These are phyloP conservation scores for Pseudorasbora parva DNA, from an alignment of 2,113 vertebrate species.

Conservation along the genomic window DNA sequence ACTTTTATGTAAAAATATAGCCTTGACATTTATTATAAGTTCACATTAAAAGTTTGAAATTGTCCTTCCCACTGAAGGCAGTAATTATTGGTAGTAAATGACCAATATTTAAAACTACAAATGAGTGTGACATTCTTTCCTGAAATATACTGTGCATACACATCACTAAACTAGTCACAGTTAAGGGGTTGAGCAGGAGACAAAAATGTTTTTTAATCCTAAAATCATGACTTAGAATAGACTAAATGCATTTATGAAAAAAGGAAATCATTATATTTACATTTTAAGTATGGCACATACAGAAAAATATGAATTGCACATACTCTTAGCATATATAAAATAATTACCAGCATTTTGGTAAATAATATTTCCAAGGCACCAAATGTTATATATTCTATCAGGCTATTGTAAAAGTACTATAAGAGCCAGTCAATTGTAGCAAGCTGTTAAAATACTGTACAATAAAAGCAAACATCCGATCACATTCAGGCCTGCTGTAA, in stretches of 20 bases:
- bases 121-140: constrained; percentile 18
- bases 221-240: neutral
- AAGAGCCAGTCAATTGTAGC: constrained; percentile 49
- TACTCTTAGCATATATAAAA: constrained; percentile 35
- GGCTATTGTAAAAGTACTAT: constrained; percentile 43
- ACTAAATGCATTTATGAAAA: constrained; percentile 27
- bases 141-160: constrained; percentile 22
- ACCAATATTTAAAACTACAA: constrained; percentile 8
- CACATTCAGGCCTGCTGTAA: constrained; percentile 55
- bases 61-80: constrained; percentile 69
- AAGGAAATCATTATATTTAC: constrained; percentile 25
- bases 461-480: constrained; percentile 54
- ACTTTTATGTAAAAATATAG: constrained; percentile 77
- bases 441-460: constrained; percentile 58
- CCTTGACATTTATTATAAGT: constrained; percentile 76
- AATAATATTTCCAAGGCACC: constrained; percentile 68
- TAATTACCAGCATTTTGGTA: constrained; percentile 37
- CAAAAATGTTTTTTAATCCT: constrained; percentile 2
- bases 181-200: constrained; percentile 30
- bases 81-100: constrained; percentile 43
- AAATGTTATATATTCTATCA: constrained; percentile 64
- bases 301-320: constrained; percentile 25
- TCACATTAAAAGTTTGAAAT: constrained; percentile 73
- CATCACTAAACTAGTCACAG: constrained; percentile 25
- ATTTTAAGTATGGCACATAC: constrained; percentile 17